phyloP scores from a whole-genome alignment of 2,888 invertebrate genomes.

The Tetrapedia diversipes region DNA sequence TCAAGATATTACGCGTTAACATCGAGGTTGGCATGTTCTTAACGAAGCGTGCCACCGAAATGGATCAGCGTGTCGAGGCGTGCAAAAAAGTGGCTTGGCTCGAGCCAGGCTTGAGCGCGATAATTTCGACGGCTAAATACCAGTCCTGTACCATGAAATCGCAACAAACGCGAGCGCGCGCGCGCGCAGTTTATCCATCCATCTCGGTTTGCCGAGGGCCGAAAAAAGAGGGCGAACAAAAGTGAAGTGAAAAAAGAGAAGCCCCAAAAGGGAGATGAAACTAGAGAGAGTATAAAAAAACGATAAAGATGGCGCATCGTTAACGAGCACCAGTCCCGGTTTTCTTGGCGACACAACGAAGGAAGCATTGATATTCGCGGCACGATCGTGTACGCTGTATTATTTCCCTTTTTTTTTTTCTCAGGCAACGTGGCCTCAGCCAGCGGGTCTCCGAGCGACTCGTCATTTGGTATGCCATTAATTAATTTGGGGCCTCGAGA shows the following conservation, averaged over 20 bases:
- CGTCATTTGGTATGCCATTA: slow-evolving; percentile 64
- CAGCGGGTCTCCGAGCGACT: neutral
- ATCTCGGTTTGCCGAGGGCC: neutral
- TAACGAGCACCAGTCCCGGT: slow-evolving; percentile 30
- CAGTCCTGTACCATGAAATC: neutral
- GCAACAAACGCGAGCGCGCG: neutral
- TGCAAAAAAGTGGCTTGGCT: neutral
- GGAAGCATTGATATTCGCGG: slow-evolving; percentile 53
- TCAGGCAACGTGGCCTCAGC: slow-evolving; percentile 3
- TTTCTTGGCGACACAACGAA: slow-evolving; percentile 24
- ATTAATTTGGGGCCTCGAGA: slow-evolving; percentile 57
- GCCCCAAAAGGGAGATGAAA: neutral
- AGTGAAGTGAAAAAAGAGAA: neutral
- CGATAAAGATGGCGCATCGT: slow-evolving; percentile 3
- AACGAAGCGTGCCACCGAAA: neutral
- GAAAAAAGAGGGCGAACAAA: neutral
- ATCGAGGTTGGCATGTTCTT: no score
- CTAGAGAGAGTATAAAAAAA: neutral
- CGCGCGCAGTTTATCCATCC: neutral
- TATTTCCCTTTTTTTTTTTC: slow-evolving; percentile 43
- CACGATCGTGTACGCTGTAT: slow-evolving; percentile 41
- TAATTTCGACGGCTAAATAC: neutral
- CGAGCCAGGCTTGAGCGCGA: neutral
- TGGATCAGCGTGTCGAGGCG: no score
- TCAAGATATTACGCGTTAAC: no score